Evolutionary conservation across 2,797 vertebrate species (phyloP), one percentile per base, ranked within the genome.

Genomic region (Cryptoprocta ferox): DNA sequence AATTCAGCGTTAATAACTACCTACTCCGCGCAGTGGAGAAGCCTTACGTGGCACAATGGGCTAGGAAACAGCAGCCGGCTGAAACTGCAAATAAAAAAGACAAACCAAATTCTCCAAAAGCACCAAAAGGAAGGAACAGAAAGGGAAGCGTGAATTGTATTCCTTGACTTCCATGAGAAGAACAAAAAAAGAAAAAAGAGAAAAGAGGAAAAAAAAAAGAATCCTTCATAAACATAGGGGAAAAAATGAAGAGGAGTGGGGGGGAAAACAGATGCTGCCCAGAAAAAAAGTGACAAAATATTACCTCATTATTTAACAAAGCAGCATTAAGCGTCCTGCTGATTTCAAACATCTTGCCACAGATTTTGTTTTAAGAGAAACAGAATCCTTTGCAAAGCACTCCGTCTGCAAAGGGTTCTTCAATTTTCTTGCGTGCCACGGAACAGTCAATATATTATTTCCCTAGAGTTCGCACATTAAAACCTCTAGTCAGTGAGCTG

Each of bases 301-400:
- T 99, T 99, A 99, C 99, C 99, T 99, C 99, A 99, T 99, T 99
- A 99, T 99, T 99, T 99, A 99, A 99, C 99, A 99, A 99, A 99
- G 99, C 99, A 98, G 99, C 99, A 99, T 99, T 99, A 99, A 99
- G 99, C 99, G 99, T 99, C 99, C 99, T 99, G 99, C 99, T 99
- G 99, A 99, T 99, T 99, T 99, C 99, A 99, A 99, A 99, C 99
- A 99, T 99, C 99, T 99, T 99, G 99, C 99, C 98, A 99, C 98
- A 99, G 99, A 99, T 99, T 99, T 99, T 98, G 98, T 98, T 98
- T 98, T 99, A 98, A 98, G 98, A 98, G 98, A 98, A 99, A 99
- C 98, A 99, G 99, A 99, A 99, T 99, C 99, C 98, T 99, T 99
- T 98, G 99, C 99, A 99, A 99, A 99, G 99, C 99, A 99, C 99